Evolutionary conservation across 2,113 vertebrate genomes (phyloP), one percentile per base, ranked within the genome.

Genomic region (Bothrops jararaca): DNA sequence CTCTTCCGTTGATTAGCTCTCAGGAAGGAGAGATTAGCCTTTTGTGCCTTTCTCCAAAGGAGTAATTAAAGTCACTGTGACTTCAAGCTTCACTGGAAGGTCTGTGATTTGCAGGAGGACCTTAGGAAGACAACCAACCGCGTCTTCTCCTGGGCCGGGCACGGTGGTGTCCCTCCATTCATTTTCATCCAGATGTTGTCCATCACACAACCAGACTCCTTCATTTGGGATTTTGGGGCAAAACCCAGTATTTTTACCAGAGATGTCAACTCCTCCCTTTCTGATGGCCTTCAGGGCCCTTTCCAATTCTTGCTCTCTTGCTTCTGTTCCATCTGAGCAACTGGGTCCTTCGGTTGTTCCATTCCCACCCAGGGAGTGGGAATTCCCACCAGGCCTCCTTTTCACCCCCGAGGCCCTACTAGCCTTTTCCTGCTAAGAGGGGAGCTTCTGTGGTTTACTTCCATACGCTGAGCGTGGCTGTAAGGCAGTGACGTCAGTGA

Each of bases 61-160:
- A 18, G 69, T 39, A 34, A 39, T 39, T 39, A 8, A 80, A 22
- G 69, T 80, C 69, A 39, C 18, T 9, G 69, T 8, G 69, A 3
- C 69, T 80, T 34, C 69, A 18, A 34, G 15, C 69, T 34, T 80
- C 2, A 8, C 34, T 39, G n/a, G 34, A 20, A 74, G n/a, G 69
- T 34, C n/a, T 20, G 15, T 20, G 1, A 4, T 22, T 57, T 22
- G 18, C 60, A 64, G 11, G 60, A 69, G n/a, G 60, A 2, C 15
- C 69, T 8, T 74, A 74, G 69, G 69, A 80, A 80, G 69, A 8
- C 69, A 3, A 3, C 54, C 60, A 20, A 8, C n/a, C 13, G 15
- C 0, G 5, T 39, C 69, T 39, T 34, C n/a, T 74, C 5, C 69
- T 8, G n/a, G 15, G 69, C n/a, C 0, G 5, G 69, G n/a, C 0